A percentile compares a stretch with the other conserved stretches of the same genome.
phyloP scores from a whole-genome alignment of 1,140 invertebrate species.

The Andrena cerasifolii region DNA sequence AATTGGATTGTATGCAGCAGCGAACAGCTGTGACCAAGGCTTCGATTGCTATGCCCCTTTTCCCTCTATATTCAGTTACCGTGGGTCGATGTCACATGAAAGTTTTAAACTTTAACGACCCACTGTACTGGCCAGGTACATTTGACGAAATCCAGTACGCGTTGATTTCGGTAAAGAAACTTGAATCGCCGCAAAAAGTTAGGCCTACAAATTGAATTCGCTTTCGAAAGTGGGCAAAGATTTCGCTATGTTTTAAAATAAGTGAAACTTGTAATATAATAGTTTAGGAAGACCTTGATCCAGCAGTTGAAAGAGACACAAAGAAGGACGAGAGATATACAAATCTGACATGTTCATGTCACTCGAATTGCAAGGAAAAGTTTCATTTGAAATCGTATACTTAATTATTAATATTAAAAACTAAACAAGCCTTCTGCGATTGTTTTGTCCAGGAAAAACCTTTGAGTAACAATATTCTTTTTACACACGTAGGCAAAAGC shows the following conservation, averaged over 20 bases:
- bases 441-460: too few relatives aligned
- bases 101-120: constrained; percentile 65
- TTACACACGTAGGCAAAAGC: background rate
- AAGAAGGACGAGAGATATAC: too few relatives aligned
- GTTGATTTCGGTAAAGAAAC: background rate
- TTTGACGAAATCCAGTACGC: constrained; percentile 12
- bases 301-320: too few relatives aligned
- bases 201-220: background rate
- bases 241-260: too few relatives aligned
- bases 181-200: background rate
- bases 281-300: too few relatives aligned
- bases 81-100: constrained; percentile 71
- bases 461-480: too few relatives aligned
- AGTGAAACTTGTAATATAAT: too few relatives aligned
- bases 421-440: too few relatives aligned
- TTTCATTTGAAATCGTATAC: too few relatives aligned
- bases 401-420: too few relatives aligned
- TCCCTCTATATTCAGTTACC: constrained; percentile 48
- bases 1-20: constrained; percentile 19
- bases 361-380: too few relatives aligned
- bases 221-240: background rate
- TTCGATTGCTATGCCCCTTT: constrained; percentile 48
- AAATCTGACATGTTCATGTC: too few relatives aligned
- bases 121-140: constrained; percentile 46
- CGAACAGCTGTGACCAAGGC: constrained; percentile 62